A percentile compares a stretch with the other conserved stretches of the same genome.
Evolutionary conservation across 1,140 invertebrate species (phyloP).

Genomic region (Nasonia giraulti): DNA sequence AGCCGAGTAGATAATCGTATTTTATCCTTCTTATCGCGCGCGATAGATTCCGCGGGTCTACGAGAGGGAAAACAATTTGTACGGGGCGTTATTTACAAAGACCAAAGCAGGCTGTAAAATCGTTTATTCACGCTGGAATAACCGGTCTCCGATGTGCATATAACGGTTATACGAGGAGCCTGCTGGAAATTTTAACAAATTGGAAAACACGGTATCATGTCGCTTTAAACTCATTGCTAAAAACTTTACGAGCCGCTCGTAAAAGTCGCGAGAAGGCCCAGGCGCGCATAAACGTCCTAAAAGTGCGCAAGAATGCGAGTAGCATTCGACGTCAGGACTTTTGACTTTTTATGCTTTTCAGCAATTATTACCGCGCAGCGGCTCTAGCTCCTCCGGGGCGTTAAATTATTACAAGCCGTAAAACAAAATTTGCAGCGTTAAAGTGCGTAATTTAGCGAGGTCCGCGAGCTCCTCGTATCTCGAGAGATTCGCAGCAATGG

Average conservation of each 20-base stretch:
- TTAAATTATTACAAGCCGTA: not conserved
- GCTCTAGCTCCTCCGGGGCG: not conserved
- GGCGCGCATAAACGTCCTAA: conserved; percentile 12
- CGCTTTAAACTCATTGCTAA: conserved; percentile 41
- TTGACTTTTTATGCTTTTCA: conserved; percentile 23
- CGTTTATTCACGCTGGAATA: conserved; percentile 5
- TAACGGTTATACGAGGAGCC: not conserved
- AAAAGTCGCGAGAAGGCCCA: conserved; percentile 12
- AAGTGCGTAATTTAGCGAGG: not conserved
- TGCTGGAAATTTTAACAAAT: conserved; percentile 32
- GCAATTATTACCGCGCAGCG: not conserved
- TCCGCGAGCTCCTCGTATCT: not conserved
- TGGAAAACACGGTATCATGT: conserved; percentile 41
- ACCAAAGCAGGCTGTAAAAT: not conserved
- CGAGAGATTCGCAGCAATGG: not conserved
- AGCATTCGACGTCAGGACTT: conserved; percentile 4
- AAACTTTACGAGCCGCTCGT: conserved; percentile 40
- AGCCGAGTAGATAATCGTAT: not conserved
- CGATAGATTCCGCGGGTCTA: not conserved
- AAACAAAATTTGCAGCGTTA: not conserved
- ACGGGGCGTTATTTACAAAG: not conserved
- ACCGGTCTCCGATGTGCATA: not conserved
- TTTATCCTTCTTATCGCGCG: no score
- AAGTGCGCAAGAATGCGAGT: conserved; percentile 28
- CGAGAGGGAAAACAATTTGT: not conserved